Evolutionary conservation across 2,113 vertebrate species (phyloP), one percentile per base, ranked within the genome.

Genomic region (Mus spicilegus): DNA sequence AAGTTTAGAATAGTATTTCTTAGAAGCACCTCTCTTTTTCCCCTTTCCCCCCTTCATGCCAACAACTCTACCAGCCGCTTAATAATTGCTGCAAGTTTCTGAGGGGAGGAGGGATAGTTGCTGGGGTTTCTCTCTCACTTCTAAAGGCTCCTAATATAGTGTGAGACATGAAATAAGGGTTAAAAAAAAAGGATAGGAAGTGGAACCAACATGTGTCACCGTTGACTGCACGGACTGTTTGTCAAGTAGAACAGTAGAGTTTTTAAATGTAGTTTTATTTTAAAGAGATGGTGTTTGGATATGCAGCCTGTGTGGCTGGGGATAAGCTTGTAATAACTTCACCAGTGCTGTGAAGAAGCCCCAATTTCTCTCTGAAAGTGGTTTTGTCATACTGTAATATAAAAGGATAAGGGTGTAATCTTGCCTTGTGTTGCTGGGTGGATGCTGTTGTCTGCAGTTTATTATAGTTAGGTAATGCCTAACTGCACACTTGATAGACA

Each of bases 351-450:
- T 95, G 96, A 94, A 97, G 94, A 96, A 97, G 89, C 82, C 89
- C 80, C 95, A 96, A 96, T 97, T 97, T 96, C 95, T 97, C 94
- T 95, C 91, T 95, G 93, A 97, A 97, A 97, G 94, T 97, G 96
- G 82, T 98, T 97, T 97, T 97, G 70, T 97, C 96, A 97, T 97
- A 85, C 91, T 86, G 84, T 96, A 97, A 97, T 97, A 97, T 96
- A 97, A 96, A 98, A 96, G 95, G 94, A 96, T 96, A 96, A 96
- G 84, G 94, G 93, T 94, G 87, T 97, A 96, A 98, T 97, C 96
- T 97, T 91, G 72, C 30, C 0, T 0, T 76, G 89, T 96, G 89
- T 93, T 93, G 91, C 91, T 97, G 65, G 89, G 87, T 97, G 78
- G 87, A 94, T 94, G 94, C 89, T 80, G 78, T 91, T 90, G 78